Evolutionary conservation across 2,113 vertebrate genomes (phyloP).

Genomic region (Tricholaema leucomelas): DNA sequence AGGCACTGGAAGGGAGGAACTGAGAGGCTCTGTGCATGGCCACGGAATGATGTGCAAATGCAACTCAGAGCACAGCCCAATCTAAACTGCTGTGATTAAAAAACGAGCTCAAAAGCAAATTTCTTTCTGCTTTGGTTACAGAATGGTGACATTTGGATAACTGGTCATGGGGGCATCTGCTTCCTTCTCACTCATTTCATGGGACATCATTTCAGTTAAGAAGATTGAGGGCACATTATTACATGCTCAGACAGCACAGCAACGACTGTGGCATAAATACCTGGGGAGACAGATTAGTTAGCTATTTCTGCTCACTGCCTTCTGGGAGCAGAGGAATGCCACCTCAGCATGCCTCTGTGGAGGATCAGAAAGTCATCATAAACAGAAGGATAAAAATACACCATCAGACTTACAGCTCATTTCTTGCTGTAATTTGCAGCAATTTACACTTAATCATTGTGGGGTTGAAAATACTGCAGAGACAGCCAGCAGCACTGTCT

Average conservation of each 20-base stretch:
- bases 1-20: background rate
- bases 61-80: background rate
- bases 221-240: slow-evolving; percentile 4
- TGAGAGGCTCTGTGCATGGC: background rate
- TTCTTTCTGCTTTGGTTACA: slow-evolving; percentile 8
- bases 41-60: background rate
- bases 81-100: background rate
- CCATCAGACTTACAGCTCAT: slow-evolving; percentile 46
- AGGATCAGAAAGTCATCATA: slow-evolving; percentile 47
- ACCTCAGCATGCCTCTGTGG: slow-evolving; percentile 36
- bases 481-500: background rate
- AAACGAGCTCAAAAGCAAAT: slow-evolving; percentile 11
- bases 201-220: background rate
- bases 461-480: slow-evolving; percentile 27
- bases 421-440: slow-evolving; percentile 50
- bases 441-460: slow-evolving; percentile 48
- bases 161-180: background rate
- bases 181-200: slow-evolving; percentile 29
- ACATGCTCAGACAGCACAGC: slow-evolving; percentile 33
- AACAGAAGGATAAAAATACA: slow-evolving; percentile 46
- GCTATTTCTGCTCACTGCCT: slow-evolving; percentile 47
- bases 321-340: slow-evolving; percentile 45
- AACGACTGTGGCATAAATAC: background rate
- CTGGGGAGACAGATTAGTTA: slow-evolving; percentile 55
- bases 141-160: background rate